Evolutionary conservation across 2,113 vertebrate genomes (phyloP).

Genomic region (Oreotrochilus melanogaster): DNA sequence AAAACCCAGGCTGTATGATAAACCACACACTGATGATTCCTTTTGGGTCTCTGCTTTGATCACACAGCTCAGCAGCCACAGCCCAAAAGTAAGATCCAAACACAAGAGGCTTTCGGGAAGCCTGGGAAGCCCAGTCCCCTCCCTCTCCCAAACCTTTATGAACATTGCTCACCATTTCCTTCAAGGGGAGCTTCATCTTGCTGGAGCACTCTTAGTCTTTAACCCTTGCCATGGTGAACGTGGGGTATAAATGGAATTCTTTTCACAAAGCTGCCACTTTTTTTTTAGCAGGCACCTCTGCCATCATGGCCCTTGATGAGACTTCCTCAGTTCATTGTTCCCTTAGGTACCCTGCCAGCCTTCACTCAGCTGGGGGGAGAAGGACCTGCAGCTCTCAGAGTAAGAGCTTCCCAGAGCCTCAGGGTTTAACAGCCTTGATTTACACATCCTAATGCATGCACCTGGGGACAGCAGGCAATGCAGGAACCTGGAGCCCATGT

Average conservation of each 20-base stretch:
- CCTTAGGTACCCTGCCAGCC: not conserved
- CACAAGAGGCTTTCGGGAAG: not conserved
- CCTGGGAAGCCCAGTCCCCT: not conserved
- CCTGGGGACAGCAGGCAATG: fast-evolving
- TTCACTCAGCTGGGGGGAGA: not conserved
- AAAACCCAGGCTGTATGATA: not conserved
- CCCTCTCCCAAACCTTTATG: not conserved
- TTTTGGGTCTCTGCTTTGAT: not conserved
- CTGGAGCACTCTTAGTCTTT: not conserved
- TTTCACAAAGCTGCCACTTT: not conserved
- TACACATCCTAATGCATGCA: no score
- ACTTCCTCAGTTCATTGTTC: not conserved
- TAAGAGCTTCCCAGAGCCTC: not conserved
- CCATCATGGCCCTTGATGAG: fast-evolving
- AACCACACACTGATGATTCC: not conserved
- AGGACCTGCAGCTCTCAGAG: not conserved
- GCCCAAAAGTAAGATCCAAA: not conserved
- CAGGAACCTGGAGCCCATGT: not conserved
- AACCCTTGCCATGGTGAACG: not conserved
- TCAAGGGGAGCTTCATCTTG: not conserved
- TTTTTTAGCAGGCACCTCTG: not conserved
- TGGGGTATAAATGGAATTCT: not conserved
- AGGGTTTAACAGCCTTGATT: not conserved
- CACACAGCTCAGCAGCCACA: not conserved
- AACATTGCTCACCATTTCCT: not conserved